These are phyloP conservation scores for Epizoanthus illoricatus DNA, from an alignment of 92 coral and sea anemone genomes.

Conservation along the genomic window DNA sequence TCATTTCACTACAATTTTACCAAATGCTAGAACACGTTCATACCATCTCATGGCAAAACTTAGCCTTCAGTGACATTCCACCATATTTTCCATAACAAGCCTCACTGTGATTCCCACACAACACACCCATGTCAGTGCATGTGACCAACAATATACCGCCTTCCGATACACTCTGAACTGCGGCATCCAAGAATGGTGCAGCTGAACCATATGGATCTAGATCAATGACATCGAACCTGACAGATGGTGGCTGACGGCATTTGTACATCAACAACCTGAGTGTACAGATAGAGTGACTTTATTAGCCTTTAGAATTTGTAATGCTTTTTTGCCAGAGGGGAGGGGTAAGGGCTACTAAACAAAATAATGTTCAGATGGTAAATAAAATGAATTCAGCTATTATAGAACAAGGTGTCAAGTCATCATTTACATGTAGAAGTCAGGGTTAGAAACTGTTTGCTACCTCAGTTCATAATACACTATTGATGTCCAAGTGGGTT, in stretches of 20 bases:
- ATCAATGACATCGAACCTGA: constrained; percentile 87
- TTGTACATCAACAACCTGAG: constrained; percentile 83
- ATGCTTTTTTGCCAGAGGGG: too few species aligned
- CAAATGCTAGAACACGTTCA: neutral
- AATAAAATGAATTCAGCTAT: too few species aligned
- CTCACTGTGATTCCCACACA: constrained; percentile 98
- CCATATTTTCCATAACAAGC: constrained; percentile 99
- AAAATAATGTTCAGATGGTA: too few species aligned
- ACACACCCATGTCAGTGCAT: constrained; percentile 98
- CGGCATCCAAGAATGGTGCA: constrained; percentile 88
- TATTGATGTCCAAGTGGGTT: too few species aligned
- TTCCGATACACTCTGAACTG: constrained; percentile 92
- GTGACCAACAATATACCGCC: constrained; percentile 94
- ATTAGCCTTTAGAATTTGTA: too few species aligned
- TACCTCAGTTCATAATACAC: too few species aligned
- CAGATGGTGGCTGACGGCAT: constrained; percentile 72
- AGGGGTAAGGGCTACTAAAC: too few species aligned
- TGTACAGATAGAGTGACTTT: too few species aligned
- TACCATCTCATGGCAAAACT: constrained; percentile 99
- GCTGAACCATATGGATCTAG: constrained; percentile 98
- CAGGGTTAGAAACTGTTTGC: too few species aligned
- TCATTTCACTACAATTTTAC: neutral
- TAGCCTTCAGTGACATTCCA: constrained; percentile 91
- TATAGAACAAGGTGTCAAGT: too few species aligned
- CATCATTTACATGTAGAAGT: too few species aligned